phyloP scores from a whole-genome alignment of 2,888 invertebrate species.

The Anticlea derivata region DNA sequence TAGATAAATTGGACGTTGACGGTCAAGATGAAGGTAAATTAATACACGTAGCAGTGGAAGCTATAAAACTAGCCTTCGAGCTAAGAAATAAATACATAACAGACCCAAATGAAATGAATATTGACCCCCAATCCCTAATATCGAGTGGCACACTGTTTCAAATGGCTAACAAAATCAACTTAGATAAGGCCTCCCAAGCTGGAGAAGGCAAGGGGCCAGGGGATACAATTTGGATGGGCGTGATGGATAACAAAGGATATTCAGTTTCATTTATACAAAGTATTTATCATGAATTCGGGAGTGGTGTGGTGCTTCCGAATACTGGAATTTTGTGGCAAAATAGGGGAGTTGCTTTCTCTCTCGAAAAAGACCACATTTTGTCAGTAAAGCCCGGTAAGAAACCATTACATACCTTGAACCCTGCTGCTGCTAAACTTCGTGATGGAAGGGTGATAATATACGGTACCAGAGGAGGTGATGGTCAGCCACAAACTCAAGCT shows the following conservation, averaged over 20 bases:
- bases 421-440: constrained; percentile 65
- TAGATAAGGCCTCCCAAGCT: constrained; percentile 44
- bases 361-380: constrained; percentile 55
- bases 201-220: constrained; percentile 60
- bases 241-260: constrained; percentile 72
- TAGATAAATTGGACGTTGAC: constrained; percentile 64
- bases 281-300: constrained; percentile 64
- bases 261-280: constrained; percentile 78
- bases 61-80: constrained; percentile 61
- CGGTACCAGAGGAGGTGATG: constrained; percentile 73
- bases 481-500: constrained; percentile 73
- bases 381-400: constrained; percentile 69
- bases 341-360: constrained; percentile 60
- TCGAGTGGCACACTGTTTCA: constrained; percentile 47
- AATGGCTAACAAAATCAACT: constrained; percentile 57
- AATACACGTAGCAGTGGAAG: constrained; percentile 69
- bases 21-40: constrained; percentile 66
- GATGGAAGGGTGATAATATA: constrained; percentile 71
- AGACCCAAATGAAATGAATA: constrained; percentile 65
- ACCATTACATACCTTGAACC: constrained; percentile 70
- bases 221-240: constrained; percentile 75
- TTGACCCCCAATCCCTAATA: constrained; percentile 57
- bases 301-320: constrained; percentile 64
- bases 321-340: constrained; percentile 76
- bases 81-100: constrained; percentile 63